Conservation (phyloP, 2,888 invertebrate species). For the Eupeodes luniger region DNA sequence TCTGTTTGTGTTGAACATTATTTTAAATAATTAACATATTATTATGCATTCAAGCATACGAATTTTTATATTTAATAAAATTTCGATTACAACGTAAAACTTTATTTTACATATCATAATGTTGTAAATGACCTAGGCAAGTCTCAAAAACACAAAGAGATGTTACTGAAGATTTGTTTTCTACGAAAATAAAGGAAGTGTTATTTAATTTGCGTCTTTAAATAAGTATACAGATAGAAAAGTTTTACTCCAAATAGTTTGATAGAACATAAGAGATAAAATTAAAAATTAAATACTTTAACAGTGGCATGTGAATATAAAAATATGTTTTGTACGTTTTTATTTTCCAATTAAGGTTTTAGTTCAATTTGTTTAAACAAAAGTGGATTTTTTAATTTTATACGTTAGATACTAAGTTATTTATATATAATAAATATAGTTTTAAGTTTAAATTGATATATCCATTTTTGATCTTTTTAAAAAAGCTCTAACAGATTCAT, state of each 20-base stretch:
- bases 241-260: conserved; percentile 39
- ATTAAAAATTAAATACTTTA: conserved; percentile 53
- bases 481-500: conserved; percentile 38
- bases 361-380: background rate
- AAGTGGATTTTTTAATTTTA: conserved; percentile 19
- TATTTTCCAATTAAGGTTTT: conserved; percentile 40
- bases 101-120: conserved; percentile 12
- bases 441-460: conserved; percentile 50
- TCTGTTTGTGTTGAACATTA: conserved; percentile 36
- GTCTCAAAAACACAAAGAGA: conserved; percentile 23
- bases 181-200: conserved; percentile 32
- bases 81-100: conserved; percentile 15
- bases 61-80: conserved; percentile 1
- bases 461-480: conserved; percentile 52
- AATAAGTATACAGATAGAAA: conserved; percentile 36
- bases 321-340: conserved; percentile 44
- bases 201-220: background rate
- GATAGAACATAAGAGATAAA: conserved; percentile 38
- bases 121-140: conserved; percentile 7
- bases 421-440: conserved; percentile 7
- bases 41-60: conserved; percentile 5
- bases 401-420: background rate
- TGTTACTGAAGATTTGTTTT: conserved; percentile 17
- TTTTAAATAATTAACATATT: background rate
- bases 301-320: conserved; percentile 51